Percentiles rank a stretch among this genome's conserved stretches.
These are phyloP conservation scores for Chelonus insularis DNA, from an alignment of 1,140 invertebrate species.

Conservation along the genomic window DNA sequence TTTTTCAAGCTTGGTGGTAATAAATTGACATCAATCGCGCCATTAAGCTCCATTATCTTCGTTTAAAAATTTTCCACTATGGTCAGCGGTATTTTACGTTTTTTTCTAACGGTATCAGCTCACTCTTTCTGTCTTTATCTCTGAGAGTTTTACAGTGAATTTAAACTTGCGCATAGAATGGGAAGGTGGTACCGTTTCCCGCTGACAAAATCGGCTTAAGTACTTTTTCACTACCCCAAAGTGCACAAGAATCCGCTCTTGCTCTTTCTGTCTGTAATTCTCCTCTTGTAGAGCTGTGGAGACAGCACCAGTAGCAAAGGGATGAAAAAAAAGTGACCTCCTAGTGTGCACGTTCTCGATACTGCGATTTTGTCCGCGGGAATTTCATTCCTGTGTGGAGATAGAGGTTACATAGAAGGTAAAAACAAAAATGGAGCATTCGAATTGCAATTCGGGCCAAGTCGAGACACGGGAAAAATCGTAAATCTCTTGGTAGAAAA, in stretches of 20 bases:
- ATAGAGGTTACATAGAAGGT: background rate
- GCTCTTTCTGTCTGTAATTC: background rate
- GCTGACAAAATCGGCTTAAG: conserved; percentile 27
- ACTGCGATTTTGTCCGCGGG: conserved; percentile 19
- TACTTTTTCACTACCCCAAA: conserved; percentile 27
- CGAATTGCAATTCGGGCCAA: conserved; percentile 17
- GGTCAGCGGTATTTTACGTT: conserved; percentile 20
- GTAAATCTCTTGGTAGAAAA: conserved; percentile 22
- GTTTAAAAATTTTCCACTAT: conserved; percentile 24
- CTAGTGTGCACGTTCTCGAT: conserved; percentile 20
- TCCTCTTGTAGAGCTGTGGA: background rate
- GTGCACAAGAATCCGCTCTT: conserved; percentile 25
- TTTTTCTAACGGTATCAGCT: conserved; percentile 15
- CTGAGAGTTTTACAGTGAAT: background rate
- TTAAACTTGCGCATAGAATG: conserved; percentile 13
- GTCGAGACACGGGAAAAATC: conserved; percentile 18
- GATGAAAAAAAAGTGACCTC: conserved; percentile 17
- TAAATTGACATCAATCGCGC: conserved; percentile 5
- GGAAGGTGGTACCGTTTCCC: conserved; percentile 20
- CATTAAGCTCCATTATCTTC: conserved; percentile 15
- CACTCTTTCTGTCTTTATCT: background rate
- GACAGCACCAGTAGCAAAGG: background rate
- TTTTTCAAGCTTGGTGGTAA: background rate
- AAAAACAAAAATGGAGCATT: conserved; percentile 6
- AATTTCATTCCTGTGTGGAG: conserved; percentile 1